Conservation (phyloP, 2,797 vertebrate genomes). For the Hippoglossus hippoglossus region DNA sequence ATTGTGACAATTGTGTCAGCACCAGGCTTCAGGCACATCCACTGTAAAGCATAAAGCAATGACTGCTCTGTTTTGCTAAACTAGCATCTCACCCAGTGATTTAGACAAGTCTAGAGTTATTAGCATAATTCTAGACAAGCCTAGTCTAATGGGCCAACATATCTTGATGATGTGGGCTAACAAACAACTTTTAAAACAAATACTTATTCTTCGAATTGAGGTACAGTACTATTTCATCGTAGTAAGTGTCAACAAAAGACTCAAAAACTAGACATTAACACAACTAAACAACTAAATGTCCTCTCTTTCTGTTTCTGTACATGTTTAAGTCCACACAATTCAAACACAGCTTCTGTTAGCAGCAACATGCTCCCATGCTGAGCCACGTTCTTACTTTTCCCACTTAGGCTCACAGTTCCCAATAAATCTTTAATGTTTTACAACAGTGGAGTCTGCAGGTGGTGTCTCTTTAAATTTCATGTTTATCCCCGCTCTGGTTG, state of each 20-base stretch:
- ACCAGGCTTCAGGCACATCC: too few relatives aligned
- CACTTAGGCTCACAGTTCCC: background rate
- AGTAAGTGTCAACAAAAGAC: too few relatives aligned
- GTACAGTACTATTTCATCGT: too few relatives aligned
- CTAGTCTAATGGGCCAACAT: conserved; percentile 33
- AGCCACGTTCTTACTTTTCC: background rate
- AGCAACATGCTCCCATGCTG: background rate
- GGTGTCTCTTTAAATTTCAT: conserved; percentile 32
- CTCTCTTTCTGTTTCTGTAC: background rate
- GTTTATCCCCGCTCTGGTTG: conserved; percentile 30
- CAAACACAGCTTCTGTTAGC: background rate
- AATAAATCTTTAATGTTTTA: conserved; percentile 29
- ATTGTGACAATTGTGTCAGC: too few relatives aligned
- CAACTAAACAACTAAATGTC: background rate
- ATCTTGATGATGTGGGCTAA: background rate
- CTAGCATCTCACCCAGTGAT: conserved; percentile 29
- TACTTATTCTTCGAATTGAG: too few relatives aligned
- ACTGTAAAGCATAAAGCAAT: too few relatives aligned
- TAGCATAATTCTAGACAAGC: conserved; percentile 38
- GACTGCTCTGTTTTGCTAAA: background rate
- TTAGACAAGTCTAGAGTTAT: too few relatives aligned
- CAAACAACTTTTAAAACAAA: too few relatives aligned
- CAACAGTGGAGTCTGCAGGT: conserved; percentile 6
- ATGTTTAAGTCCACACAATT: background rate
- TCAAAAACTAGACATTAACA: too few relatives aligned